Percentiles rank a stretch among this genome's conserved stretches.
Conservation (phyloP, 2,888 invertebrate genomes). For the Stenoptilia bipunctidactyla region DNA sequence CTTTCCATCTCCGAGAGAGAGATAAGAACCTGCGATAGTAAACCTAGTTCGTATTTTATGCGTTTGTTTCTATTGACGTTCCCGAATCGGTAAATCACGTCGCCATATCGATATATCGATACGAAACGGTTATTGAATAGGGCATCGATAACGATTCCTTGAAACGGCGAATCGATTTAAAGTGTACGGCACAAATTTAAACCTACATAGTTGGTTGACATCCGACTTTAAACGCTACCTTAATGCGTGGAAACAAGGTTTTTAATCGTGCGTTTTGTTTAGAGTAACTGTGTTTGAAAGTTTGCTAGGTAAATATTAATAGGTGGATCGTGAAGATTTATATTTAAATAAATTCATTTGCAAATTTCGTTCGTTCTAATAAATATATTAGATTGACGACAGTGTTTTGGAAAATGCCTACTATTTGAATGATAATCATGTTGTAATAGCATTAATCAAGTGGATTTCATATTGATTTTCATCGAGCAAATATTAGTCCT, state of each 20-base stretch:
- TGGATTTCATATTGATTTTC: slow-evolving; percentile 15
- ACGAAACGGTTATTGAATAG: slow-evolving; percentile 54
- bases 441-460: slow-evolving; percentile 28
- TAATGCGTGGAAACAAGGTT: background rate
- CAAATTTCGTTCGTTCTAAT: slow-evolving; percentile 33
- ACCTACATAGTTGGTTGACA: background rate
- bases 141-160: slow-evolving; percentile 41
- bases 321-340: slow-evolving; percentile 22
- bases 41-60: slow-evolving; percentile 49
- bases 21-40: slow-evolving; percentile 45
- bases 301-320: slow-evolving; percentile 21
- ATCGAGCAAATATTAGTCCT: background rate
- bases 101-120: slow-evolving; percentile 61
- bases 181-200: slow-evolving; percentile 6
- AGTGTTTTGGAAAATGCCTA: slow-evolving; percentile 26
- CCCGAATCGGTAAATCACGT: slow-evolving; percentile 57
- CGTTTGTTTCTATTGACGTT: slow-evolving; percentile 56
- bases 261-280: slow-evolving; percentile 5
- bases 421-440: slow-evolving; percentile 29
- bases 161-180: slow-evolving; percentile 29
- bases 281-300: background rate
- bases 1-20: slow-evolving; percentile 36
- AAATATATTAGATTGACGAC: slow-evolving; percentile 36
- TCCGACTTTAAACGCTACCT: background rate
- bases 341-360: slow-evolving; percentile 40